Evolutionary conservation across 2,113 vertebrate genomes (phyloP), one percentile per base, ranked within the genome.

Genomic region (Leptobrachium ailaonicum): DNA sequence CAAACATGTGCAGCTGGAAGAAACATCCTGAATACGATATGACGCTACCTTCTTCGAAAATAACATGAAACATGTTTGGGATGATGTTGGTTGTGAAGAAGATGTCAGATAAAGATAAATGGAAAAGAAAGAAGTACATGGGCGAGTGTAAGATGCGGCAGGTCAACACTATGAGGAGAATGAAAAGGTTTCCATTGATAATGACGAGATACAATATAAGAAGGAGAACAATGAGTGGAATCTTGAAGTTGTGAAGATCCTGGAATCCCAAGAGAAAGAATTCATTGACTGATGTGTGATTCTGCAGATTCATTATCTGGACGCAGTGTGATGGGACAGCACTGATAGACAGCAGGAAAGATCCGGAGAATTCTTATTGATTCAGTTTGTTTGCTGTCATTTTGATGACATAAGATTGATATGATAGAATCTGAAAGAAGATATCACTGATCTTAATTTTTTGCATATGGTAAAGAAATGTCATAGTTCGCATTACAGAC

Each of bases 61-160:
- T 4, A 54, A 72, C 7, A 54, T 53, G 12, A 12, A 72, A 40
- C 47, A 72, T 72, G 10, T 56, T 63, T 13, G 73, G 73, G 5
- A 64, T 41, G 45, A 75, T 63, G 10, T n/a, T 63, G 42, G 73
- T 47, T 6, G 58, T 44, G 3, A 75, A 13, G 2, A 75, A 32
- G 6, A 75, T 32, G 58, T 75, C 73, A 45, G n/a, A 63, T 44
- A 20, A 4, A 20, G 73, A 75, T 4, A 75, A 20, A 32, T 75
- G 73, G 11, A 41, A 6, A 6, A 75, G 41, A 3, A 75, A 75
- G 73, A 75, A 63, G 56, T 63, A 64, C 73, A 75, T 75, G 41
- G 73, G 73, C 6, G 73, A 63, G 11, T 64, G 13, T 56, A 75
- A 58, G 41, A 11, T 63, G 0, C 44, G 14, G 56, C 42, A n/a